Evolutionary conservation across 2,113 vertebrate genomes (phyloP).

Genomic region (Panthera leo): DNA sequence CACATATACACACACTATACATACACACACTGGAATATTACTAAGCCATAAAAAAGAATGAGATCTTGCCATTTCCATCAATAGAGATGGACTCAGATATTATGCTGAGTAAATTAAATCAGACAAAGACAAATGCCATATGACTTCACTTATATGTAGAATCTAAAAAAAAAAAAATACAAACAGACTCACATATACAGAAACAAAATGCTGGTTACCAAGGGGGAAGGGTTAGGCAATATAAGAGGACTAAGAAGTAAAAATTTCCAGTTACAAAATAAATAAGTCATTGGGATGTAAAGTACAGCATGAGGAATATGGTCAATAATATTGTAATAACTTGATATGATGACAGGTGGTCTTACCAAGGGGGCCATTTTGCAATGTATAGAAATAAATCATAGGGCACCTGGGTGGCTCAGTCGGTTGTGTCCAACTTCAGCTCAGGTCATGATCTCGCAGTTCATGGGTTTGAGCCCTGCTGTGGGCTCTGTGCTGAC

Average conservation of each 20-base stretch:
- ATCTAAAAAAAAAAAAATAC: neutral
- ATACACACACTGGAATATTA: neutral
- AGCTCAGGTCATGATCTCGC: no score
- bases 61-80: neutral
- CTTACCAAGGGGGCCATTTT: neutral
- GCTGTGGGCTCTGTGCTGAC: no score
- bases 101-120: neutral
- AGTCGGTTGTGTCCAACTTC: no score
- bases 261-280: neutral
- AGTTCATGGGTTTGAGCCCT: no score
- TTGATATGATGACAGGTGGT: neutral
- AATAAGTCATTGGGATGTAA: neutral
- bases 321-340: neutral
- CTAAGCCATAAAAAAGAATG: neutral
- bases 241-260: neutral
- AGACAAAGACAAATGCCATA: neutral
- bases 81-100: neutral
- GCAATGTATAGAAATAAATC: neutral
- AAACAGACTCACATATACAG: neutral
- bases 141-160: neutral
- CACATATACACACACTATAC: neutral
- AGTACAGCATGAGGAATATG: neutral
- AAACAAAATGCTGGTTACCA: neutral
- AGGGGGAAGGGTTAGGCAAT: neutral
- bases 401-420: no score